Conservation (phyloP, 2,113 vertebrate genomes). For the Zosterops lateralis region DNA sequence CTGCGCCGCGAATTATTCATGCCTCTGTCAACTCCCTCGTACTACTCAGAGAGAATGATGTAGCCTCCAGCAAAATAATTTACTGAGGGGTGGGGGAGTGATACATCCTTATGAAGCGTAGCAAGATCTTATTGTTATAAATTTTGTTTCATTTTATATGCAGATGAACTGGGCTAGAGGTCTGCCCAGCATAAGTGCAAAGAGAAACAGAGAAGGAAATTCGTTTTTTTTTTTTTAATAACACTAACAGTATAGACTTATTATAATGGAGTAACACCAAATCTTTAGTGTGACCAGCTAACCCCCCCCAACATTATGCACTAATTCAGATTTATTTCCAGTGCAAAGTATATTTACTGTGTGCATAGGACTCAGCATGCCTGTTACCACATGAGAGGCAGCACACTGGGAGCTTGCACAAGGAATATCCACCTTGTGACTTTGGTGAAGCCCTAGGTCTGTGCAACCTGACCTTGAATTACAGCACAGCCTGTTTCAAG, state of each 20-base stretch:
- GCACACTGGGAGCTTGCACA: not conserved
- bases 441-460: not conserved
- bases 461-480: not conserved
- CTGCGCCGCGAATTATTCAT: slow-evolving; percentile 71
- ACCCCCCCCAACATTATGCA: not conserved
- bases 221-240: not conserved
- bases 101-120: slow-evolving; percentile 63
- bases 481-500: not conserved
- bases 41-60: slow-evolving; percentile 73
- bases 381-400: not conserved
- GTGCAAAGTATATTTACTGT: not conserved
- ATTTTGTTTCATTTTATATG: slow-evolving; percentile 41
- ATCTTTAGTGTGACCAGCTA: not conserved
- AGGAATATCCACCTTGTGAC: not conserved
- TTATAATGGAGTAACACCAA: not conserved
- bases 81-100: slow-evolving; percentile 65
- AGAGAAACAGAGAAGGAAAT: not conserved
- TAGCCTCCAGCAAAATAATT: slow-evolving; percentile 86
- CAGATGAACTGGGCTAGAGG: slow-evolving; percentile 47
- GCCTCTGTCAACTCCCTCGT: slow-evolving; percentile 74
- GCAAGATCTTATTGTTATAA: slow-evolving; percentile 67
- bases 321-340: not conserved
- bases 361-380: not conserved
- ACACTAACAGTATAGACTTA: not conserved
- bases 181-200: not conserved